Evolutionary conservation across 2,113 vertebrate genomes (phyloP).

Genomic region (Sardina pilchardus): DNA sequence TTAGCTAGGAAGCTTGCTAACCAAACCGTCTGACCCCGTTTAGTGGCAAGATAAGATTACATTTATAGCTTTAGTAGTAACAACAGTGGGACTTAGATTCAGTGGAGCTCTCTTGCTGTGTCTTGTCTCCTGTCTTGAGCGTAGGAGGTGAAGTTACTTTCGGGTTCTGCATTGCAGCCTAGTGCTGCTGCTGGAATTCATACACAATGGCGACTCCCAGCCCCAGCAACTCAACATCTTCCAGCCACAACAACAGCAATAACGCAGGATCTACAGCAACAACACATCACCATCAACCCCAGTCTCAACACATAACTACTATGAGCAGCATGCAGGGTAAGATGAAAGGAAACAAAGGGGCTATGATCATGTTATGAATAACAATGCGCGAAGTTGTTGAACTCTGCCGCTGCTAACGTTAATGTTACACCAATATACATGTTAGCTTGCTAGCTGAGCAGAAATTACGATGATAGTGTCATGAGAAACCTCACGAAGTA

Average conservation of each 20-base stretch:
- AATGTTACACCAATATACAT: background rate
- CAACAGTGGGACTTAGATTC: background rate
- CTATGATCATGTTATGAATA: background rate
- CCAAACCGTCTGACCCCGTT: slow-evolving; percentile 8
- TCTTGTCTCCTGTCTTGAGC: slow-evolving; percentile 40
- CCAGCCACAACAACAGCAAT: slow-evolving; percentile 57
- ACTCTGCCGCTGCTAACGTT: background rate
- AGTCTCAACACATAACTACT: slow-evolving; percentile 70
- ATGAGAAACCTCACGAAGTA: background rate
- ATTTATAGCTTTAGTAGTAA: slow-evolving; percentile 10
- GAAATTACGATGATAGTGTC: background rate
- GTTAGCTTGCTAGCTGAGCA: background rate
- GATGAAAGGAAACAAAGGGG: slow-evolving; percentile 35
- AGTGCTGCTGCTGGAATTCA: slow-evolving; percentile 74
- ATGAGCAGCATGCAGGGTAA: slow-evolving; percentile 92
- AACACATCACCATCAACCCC: slow-evolving; percentile 61
- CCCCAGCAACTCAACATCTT: slow-evolving; percentile 70
- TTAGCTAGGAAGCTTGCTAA: slow-evolving; percentile 21
- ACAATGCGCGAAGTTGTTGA: background rate
- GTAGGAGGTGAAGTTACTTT: slow-evolving; percentile 70
- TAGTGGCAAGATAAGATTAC: slow-evolving; percentile 15
- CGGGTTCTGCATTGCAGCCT: slow-evolving; percentile 81
- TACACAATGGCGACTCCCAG: slow-evolving; percentile 89
- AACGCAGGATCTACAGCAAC: slow-evolving; percentile 55
- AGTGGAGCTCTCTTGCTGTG: slow-evolving; percentile 19